A percentile compares a stretch with the other conserved stretches of the same genome.
Evolutionary conservation across 2,888 invertebrate genomes (phyloP).

Genomic region (Platycheirus rosarum): DNA sequence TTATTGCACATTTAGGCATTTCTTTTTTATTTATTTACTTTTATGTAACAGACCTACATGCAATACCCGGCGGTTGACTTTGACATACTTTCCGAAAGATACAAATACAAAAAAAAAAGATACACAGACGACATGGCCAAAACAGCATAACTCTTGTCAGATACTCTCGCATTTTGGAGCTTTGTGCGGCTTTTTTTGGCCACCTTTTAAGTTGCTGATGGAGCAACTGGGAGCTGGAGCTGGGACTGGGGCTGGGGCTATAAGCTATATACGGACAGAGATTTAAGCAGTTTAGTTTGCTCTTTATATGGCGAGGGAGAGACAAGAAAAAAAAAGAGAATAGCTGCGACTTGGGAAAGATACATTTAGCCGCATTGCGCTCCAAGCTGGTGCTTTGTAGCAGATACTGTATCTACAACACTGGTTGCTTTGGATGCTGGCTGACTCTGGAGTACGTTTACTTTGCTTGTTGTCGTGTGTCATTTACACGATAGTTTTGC

Average conservation of each 20-base stretch:
- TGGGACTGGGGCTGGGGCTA: not conserved
- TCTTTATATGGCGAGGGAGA: conserved; percentile 48
- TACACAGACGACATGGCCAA: conserved; percentile 36
- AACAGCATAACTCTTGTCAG: conserved; percentile 49
- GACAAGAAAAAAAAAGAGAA: conserved; percentile 29
- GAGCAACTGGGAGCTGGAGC: not conserved
- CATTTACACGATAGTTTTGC: conserved; percentile 50
- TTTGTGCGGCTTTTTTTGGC: conserved; percentile 55
- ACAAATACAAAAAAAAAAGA: conserved; percentile 9
- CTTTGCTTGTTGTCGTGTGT: conserved; percentile 19
- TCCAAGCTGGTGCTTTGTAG: conserved; percentile 49
- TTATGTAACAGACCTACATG: conserved; percentile 74
- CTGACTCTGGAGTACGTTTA: conserved; percentile 22
- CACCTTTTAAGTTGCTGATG: conserved; percentile 35
- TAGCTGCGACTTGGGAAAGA: conserved; percentile 29
- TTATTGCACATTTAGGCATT: conserved; percentile 71
- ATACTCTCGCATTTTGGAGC: conserved; percentile 55
- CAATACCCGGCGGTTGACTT: conserved; percentile 72
- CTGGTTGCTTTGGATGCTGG: conserved; percentile 50
- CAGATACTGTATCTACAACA: conserved; percentile 37
- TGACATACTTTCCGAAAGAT: conserved; percentile 70
- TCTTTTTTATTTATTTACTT: conserved; percentile 52
- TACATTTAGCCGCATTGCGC: conserved; percentile 56
- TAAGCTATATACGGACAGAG: conserved; percentile 37
- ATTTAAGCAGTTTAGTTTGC: conserved; percentile 52